phyloP scores from a whole-genome alignment of 2,113 vertebrate species.

The Channa argus region DNA sequence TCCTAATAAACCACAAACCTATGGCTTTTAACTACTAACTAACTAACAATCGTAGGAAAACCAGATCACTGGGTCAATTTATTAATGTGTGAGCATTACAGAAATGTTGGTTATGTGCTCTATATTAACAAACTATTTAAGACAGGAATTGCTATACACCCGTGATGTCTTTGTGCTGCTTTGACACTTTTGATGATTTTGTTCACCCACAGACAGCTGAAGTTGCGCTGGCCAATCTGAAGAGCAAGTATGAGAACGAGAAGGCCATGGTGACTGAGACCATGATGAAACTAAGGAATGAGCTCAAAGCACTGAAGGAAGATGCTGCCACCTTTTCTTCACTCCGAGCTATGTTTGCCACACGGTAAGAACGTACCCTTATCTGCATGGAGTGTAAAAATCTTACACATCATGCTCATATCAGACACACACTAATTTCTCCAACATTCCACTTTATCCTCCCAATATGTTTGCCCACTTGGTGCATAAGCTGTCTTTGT shows the following conservation, averaged over 20 bases:
- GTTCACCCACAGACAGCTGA: conserved; percentile 89
- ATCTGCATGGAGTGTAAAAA: not conserved
- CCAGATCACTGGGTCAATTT: not conserved
- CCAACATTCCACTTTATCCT: not conserved
- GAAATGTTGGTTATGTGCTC: conserved; percentile 9
- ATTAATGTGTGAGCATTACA: not conserved
- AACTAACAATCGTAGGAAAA: conserved; percentile 20
- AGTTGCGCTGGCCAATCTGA: conserved; percentile 96
- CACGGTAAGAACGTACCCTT: conserved; percentile 85
- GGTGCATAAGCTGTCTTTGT: not conserved
- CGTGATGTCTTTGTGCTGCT: conserved; percentile 13
- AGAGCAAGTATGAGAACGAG: conserved; percentile 99
- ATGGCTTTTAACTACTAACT: not conserved
- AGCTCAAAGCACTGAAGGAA: conserved; percentile 97
- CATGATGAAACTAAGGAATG: conserved; percentile 98
- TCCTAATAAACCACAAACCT: conserved; percentile 34
- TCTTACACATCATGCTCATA: not conserved
- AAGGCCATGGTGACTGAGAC: conserved; percentile 98
- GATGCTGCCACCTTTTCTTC: conserved; percentile 99
- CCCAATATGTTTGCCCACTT: not conserved
- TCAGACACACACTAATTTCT: not conserved
- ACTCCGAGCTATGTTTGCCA: conserved; percentile 97
- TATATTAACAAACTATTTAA: conserved; percentile 8
- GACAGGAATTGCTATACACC: conserved; percentile 17
- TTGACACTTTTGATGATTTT: conserved; percentile 43